A percentile compares a stretch with the other conserved stretches of the same genome.
These are phyloP conservation scores for Thermophis baileyi DNA, from an alignment of 2,113 vertebrate genomes.

Conservation along the genomic window DNA sequence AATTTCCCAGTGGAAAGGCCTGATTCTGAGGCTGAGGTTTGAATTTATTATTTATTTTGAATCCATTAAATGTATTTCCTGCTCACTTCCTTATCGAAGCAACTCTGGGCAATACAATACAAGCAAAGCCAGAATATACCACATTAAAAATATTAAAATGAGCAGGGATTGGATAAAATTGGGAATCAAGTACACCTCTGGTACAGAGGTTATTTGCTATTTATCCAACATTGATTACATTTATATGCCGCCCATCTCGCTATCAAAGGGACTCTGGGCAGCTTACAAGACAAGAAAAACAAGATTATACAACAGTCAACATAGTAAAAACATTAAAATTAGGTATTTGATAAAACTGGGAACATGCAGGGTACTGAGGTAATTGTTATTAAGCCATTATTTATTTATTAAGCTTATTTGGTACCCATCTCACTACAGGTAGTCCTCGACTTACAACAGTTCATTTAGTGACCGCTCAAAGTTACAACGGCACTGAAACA, in stretches of 20 bases:
- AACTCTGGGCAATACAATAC: background rate
- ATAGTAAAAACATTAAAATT: background rate
- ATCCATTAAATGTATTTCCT: background rate
- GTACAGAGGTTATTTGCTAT: background rate
- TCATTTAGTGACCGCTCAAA: background rate
- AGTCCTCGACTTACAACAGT: background rate
- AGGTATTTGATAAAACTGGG: background rate
- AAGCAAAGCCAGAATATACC: no score
- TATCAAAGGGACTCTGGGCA: no score
- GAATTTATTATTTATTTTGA: background rate
- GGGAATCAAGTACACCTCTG: background rate
- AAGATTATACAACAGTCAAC: background rate
- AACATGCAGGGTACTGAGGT: background rate
- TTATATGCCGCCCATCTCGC: background rate
- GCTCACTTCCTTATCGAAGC: background rate
- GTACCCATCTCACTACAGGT: background rate
- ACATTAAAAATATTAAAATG: background rate
- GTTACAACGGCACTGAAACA: background rate
- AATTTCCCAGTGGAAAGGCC: background rate
- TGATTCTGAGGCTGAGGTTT: background rate
- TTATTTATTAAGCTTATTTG: background rate
- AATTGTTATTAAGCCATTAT: background rate
- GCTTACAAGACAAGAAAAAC: background rate
- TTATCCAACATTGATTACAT: background rate
- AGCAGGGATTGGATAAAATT: background rate